Evolutionary conservation across 2,797 vertebrate species (phyloP), one percentile per base, ranked within the genome.

Genomic region (Knipowitschia caucasica): DNA sequence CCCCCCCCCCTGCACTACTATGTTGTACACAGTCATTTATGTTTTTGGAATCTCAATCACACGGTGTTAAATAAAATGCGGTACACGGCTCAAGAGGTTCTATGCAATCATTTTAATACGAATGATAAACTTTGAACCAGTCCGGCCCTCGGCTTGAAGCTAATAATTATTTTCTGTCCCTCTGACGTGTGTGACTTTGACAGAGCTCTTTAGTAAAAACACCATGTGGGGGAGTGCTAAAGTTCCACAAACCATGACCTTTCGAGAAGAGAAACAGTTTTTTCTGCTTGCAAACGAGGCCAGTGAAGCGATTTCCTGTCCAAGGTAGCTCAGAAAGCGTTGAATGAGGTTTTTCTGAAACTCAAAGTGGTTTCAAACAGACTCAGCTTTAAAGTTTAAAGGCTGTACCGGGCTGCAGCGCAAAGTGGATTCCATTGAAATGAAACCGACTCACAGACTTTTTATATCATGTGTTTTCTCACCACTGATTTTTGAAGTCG

Each of bases 301-400:
- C 15, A 4, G 11, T 44, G n/a, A 59, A 54, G 14, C 5, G 0
- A 7, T 55, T 77, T 84, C 70, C 71, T 56, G 71, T 75, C 59
- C 64, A 65, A 50, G 47, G 73, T n/a, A 58, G 70, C 56, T 70
- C 18, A 50, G 69, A 50, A 36, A 3, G 7, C 58, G 26, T 25
- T 35, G 27, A 1, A 2, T 18, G 20, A 47, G 10, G 59, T 35
- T 5, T 39, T 14, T 39, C n/a, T 30, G 27, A 18, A 67, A 69
- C 69, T 62, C 67, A 62, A 69, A 70, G 58, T 68, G 63, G 71
- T 77, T 70, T 79, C 26, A 70, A 53, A 49, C 29, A 54, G 66
- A 59, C 71, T 64, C 53, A 34, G 40, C 25, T 1, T n/a, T 31
- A n/a, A 15, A 40, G 52, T 9, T 61, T 35, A 35, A 38, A 10